Percentiles rank a stretch among this genome's conserved stretches.
Conservation (phyloP, 2,888 invertebrate genomes). For the Catonia carolina region DNA sequence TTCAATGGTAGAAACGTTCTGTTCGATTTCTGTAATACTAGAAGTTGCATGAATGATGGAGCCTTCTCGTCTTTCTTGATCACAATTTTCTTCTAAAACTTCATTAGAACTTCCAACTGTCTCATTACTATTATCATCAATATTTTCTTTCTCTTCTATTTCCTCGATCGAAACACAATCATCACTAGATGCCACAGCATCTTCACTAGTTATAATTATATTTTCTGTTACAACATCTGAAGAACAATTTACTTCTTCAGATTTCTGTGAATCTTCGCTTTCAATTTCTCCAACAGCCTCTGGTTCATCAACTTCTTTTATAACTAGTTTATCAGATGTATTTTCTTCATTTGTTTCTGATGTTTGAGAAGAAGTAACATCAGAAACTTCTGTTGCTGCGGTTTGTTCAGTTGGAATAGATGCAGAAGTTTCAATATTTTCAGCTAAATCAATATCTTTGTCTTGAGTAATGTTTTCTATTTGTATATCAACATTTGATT, state of each 20-base stretch:
- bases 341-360: slow-evolving; percentile 24
- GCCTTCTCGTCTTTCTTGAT: slow-evolving; percentile 27
- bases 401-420: slow-evolving; percentile 1
- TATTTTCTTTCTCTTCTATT: background rate
- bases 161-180: background rate
- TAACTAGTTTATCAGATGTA: slow-evolving; percentile 1
- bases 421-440: background rate
- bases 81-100: slow-evolving; percentile 31
- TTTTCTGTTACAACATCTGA: background rate
- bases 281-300: slow-evolving; percentile 13
- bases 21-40: slow-evolving; percentile 15
- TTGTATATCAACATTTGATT: slow-evolving; percentile 33
- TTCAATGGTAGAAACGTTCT: slow-evolving; percentile 35
- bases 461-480: slow-evolving; percentile 22
- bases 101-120: slow-evolving; percentile 31
- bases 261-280: slow-evolving; percentile 3
- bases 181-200: background rate
- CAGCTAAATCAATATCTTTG: no score
- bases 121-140: slow-evolving; percentile 30
- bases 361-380: slow-evolving; percentile 1
- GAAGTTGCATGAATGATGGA: slow-evolving; percentile 26
- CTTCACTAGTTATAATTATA: background rate
- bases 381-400: background rate
- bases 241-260: background rate
- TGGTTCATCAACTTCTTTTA: background rate